Evolutionary conservation across 2,113 vertebrate species (phyloP), one percentile per base, ranked within the genome.

Genomic region (Pollimyrus isidori): DNA sequence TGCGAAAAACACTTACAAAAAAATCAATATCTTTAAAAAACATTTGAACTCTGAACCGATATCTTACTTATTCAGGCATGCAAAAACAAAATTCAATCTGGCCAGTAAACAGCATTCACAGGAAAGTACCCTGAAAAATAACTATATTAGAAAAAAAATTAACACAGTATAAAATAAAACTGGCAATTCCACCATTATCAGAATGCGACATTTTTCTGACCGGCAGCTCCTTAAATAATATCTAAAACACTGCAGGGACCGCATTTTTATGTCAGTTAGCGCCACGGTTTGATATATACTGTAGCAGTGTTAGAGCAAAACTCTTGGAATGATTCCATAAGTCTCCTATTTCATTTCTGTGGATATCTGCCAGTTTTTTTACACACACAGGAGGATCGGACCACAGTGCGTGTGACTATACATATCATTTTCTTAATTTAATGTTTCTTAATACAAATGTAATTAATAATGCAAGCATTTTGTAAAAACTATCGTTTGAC

Each of bases 21-120:
- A 88, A 92, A 92, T 93, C 93, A 83, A 91, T 93, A 88, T 56
- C 89, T 90, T 48, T 4, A 83, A 92, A 85, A 48, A 58, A 48
- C 89, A 87, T 53, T 91, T 87, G 85, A 90, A 89, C 90, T 92
- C 89, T 91, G 35, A 90, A 89, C 91, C 65, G 73, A 50, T 76
- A 87, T 30, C 42, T 87, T 80, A 87, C 46, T 86, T 76, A 87
- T 87, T 52, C 85, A 89, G 46, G 45, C 19, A 58, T 87, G 73
- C 73, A 49, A 80, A 50, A 90, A 53, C 21, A 56, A 15, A 56
- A 80, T 86, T 26, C 42, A 45, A 56, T 89, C 46, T 89, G 48
- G 21, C 39, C 73, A 52, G 85, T 87, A 35, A 30, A 87, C 42
- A 84, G 45, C 39, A 84, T 84, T 39, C 82, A 48, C 39, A 84